Evolutionary conservation across 2,888 invertebrate genomes (phyloP).

Genomic region (Hipparchia semele): DNA sequence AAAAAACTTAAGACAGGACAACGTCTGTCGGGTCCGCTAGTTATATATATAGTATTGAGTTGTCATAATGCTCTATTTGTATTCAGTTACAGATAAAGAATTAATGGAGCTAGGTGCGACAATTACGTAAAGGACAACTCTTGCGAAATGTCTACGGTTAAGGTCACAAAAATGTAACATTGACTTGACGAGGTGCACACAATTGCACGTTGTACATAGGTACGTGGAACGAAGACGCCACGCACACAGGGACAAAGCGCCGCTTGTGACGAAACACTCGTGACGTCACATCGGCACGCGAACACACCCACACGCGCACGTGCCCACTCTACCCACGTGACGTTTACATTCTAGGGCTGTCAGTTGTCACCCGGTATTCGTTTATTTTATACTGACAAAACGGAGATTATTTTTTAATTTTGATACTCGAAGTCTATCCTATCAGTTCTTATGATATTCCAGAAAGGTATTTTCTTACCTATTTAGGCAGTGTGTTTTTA

Average conservation of each 20-base stretch:
- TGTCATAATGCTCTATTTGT: constrained; percentile 8
- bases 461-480: not conserved
- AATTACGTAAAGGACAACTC: constrained; percentile 62
- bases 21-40: too few species aligned
- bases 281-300: constrained; percentile 78
- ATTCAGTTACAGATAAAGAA: constrained; percentile 7
- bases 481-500: not conserved
- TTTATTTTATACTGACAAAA: not conserved
- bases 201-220: constrained; percentile 49
- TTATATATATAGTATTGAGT: not conserved
- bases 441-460: not conserved
- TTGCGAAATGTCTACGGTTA: constrained; percentile 69
- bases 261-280: constrained; percentile 51
- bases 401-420: not conserved
- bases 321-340: constrained; percentile 58
- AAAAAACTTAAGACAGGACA: too few species aligned
- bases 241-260: constrained; percentile 58
- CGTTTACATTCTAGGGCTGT: constrained; percentile 48
- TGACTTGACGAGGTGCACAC: constrained; percentile 62
- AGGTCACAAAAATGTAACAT: constrained; percentile 83
- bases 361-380: not conserved
- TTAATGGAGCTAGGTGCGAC: constrained; percentile 38
- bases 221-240: constrained; percentile 37
- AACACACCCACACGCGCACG: constrained; percentile 77
- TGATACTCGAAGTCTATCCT: not conserved